Percentiles rank a stretch among this genome's conserved stretches.
Conservation (phyloP, 2,113 vertebrate genomes). For the Candoia aspera region DNA sequence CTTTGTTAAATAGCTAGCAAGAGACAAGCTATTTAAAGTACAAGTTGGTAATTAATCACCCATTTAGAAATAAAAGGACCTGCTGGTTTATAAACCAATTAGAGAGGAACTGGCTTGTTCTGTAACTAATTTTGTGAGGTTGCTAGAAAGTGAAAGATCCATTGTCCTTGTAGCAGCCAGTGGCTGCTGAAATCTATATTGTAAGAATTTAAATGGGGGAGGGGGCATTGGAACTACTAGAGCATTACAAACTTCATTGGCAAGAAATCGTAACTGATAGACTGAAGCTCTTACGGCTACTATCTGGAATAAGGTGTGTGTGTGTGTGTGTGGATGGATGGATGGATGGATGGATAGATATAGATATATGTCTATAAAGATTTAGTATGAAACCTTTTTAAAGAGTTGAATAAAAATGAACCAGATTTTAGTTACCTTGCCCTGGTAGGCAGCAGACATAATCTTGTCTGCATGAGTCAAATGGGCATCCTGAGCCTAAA, state of each 20-base stretch:
- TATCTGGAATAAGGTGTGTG: slow-evolving; percentile 8
- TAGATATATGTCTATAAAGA: background rate
- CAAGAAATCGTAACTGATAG: slow-evolving; percentile 19
- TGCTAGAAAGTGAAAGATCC: slow-evolving; percentile 54
- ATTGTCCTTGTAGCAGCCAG: background rate
- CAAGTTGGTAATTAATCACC: slow-evolving; percentile 58
- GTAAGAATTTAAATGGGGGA: slow-evolving; percentile 30
- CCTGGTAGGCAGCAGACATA: background rate
- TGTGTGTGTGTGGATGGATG: no score
- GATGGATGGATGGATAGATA: no score
- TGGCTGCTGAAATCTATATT: slow-evolving; percentile 36
- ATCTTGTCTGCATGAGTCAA: background rate
- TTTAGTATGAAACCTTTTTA: slow-evolving; percentile 13
- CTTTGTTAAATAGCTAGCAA: slow-evolving; percentile 34
- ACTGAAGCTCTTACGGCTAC: background rate
- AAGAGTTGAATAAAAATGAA: background rate
- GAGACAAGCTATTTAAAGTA: slow-evolving; percentile 42
- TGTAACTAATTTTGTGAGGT: slow-evolving; percentile 55
- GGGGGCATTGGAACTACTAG: background rate
- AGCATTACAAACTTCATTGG: slow-evolving; percentile 24
- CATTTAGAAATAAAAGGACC: slow-evolving; percentile 52
- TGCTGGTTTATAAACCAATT: slow-evolving; percentile 66
- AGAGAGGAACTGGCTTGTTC: slow-evolving; percentile 51
- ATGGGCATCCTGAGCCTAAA: background rate
- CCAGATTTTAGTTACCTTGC: background rate